Conservation (phyloP, 2,113 vertebrate genomes). For the Poeciliopsis occidentalis region DNA sequence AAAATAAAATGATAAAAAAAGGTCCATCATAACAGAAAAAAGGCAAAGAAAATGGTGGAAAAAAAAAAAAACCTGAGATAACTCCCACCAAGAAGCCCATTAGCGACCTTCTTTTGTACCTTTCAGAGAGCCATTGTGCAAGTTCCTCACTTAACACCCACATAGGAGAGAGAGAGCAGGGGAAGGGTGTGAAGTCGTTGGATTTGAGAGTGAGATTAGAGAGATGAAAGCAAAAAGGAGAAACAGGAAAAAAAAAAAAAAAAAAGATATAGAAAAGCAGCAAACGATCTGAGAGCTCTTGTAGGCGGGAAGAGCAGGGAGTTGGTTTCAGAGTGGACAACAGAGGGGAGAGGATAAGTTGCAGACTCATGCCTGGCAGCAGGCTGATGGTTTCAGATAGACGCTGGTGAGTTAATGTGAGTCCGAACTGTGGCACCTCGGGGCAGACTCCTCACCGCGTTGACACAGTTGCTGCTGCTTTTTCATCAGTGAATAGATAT, state of each 20-base stretch:
- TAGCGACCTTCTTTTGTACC: conserved; percentile 32
- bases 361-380: conserved; percentile 17
- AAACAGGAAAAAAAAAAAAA: too few species aligned
- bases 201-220: conserved; percentile 5
- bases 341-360: conserved; percentile 10
- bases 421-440: conserved; percentile 3
- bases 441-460: not conserved
- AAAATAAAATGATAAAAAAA: not conserved
- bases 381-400: conserved; percentile 18
- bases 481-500: conserved; percentile 34
- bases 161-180: conserved; percentile 11
- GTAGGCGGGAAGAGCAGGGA: conserved; percentile 1
- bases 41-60: not conserved
- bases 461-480: conserved; percentile 24
- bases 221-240: not conserved
- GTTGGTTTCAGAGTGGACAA: not conserved
- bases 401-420: conserved; percentile 12
- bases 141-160: conserved; percentile 24
- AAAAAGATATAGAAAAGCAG: conserved; percentile 4
- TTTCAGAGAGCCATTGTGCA: conserved; percentile 26
- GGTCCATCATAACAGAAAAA: conserved; percentile 1
- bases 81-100: conserved; percentile 32
- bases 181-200: conserved; percentile 28
- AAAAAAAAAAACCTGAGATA: not conserved
- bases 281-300: conserved; percentile 19